Conservation (phyloP, 2,888 invertebrate species). For the Aleiodes testaceus region DNA sequence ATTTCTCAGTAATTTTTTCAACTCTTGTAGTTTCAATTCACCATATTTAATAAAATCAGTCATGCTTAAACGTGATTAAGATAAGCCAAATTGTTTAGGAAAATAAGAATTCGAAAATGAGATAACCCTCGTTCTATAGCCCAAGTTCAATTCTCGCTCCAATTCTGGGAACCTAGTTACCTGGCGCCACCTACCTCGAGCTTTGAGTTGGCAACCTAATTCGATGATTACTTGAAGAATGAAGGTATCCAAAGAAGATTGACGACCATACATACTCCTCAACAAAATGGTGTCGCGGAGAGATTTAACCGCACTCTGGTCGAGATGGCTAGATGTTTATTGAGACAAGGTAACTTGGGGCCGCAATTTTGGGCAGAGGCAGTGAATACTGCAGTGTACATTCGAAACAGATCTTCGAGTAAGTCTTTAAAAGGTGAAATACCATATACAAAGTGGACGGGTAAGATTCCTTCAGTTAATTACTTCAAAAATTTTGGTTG, state of each 20-base stretch:
- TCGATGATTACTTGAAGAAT: background rate
- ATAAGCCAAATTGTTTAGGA: too few relatives aligned
- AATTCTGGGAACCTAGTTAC: too few relatives aligned
- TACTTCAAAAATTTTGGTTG: constrained; percentile 32
- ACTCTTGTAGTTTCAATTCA: too few relatives aligned
- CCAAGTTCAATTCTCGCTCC: too few relatives aligned
- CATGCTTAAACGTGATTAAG: too few relatives aligned
- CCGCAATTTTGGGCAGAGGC: constrained; percentile 54
- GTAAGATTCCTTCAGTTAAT: constrained; percentile 25
- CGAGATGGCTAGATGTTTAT: constrained; percentile 55
- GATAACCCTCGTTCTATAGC: too few relatives aligned
- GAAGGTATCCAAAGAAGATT: constrained; percentile 2
- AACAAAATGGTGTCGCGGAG: constrained; percentile 60
- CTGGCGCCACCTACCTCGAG: too few relatives aligned
- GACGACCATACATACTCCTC: constrained; percentile 53
- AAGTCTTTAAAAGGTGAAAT: constrained; percentile 44
- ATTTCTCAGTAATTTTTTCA: too few relatives aligned
- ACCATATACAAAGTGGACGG: constrained; percentile 48
- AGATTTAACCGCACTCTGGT: constrained; percentile 56
- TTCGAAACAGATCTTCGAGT: constrained; percentile 55
- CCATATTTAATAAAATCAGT: too few relatives aligned
- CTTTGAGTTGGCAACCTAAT: constrained; percentile 23
- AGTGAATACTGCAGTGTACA: constrained; percentile 52
- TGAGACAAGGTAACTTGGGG: constrained; percentile 48
- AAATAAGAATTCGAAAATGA: too few relatives aligned